Conservation (phyloP, 2,113 vertebrate genomes). For the Pogona vitticeps region DNA sequence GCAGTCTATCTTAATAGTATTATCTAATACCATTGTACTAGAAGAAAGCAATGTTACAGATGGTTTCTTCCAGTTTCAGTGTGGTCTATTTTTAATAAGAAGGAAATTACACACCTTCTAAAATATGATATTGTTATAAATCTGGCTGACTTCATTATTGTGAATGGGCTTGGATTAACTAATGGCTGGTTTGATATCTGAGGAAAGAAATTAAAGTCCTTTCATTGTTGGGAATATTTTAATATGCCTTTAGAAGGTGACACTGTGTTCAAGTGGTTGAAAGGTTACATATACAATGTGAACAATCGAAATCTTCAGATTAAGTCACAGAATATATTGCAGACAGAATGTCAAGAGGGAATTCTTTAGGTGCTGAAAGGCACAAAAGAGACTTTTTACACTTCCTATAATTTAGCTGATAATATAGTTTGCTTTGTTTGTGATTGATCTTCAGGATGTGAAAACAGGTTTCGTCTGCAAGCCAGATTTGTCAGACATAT, state of each 20-base stretch:
- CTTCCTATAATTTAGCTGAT: no score
- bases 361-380: no score
- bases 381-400: no score
- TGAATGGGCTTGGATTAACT: not conserved
- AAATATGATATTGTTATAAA: not conserved
- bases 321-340: no score
- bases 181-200: not conserved
- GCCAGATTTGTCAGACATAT: no score
- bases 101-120: slow-evolving; percentile 38
- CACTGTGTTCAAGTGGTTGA: not conserved
- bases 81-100: slow-evolving; percentile 36
- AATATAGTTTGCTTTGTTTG: no score
- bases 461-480: no score
- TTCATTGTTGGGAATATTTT: not conserved
- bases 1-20: slow-evolving; percentile 39
- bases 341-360: no score
- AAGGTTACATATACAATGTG: not conserved
- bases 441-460: no score
- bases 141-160: not conserved
- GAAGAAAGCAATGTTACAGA: slow-evolving; percentile 43
- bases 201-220: not conserved
- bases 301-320: not conserved
- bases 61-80: slow-evolving; percentile 31
- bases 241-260: not conserved
- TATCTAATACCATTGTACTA: slow-evolving; percentile 35